Base-by-base conservation (phyloP, 2,888 invertebrate species). In the Saturnia japonica region DNA sequence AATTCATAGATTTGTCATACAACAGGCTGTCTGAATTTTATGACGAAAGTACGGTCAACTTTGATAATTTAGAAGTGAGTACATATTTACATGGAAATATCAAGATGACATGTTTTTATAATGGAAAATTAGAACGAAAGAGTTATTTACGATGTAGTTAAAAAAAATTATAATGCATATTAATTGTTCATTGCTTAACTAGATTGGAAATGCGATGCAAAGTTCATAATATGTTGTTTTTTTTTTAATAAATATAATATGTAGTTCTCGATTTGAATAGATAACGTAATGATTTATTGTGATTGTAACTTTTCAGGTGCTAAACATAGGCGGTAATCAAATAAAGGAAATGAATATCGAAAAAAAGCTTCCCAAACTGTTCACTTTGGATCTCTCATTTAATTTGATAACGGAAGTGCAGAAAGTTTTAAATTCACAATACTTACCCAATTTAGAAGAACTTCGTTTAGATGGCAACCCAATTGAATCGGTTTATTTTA, bases 381-480 rank as follows among this genome's bases (percentile, higher is more conserved):
- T 86, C 77, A 90, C 84, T 57, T 77, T 95, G 71, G 95, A 95
- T 76, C 68, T 95, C 40, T 95, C 95, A 0, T 90, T 91, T 77
- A 95, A 95, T 76, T 76, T 88, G 12, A 81, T 95, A 28, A 74
- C 82, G 0, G 87, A 85, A 70, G 85, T 95, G 73, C 95, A 95
- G 4, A 85, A 89, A 75, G 83, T 86, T 40, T 79, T 95, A 42
- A 93, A 82, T 75, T 80, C 83, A 0, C 85, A 89, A 69, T 86
- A 89, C 69, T 89, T 95, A 51, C 95, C 95, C 0, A 86, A 85
- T 76, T 85, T 95, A 72, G 89, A 91, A 68, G 91, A 90, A 66
- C 84, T 95, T 9, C 82, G 89, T n/a, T 81, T 95, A 66, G 95
- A 94, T 78, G 93, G 92, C 72, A 95, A 95, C 85, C 93, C 93